phyloP scores from a whole-genome alignment of 2,888 invertebrate genomes.

The Lordiphosa andalusiaca region DNA sequence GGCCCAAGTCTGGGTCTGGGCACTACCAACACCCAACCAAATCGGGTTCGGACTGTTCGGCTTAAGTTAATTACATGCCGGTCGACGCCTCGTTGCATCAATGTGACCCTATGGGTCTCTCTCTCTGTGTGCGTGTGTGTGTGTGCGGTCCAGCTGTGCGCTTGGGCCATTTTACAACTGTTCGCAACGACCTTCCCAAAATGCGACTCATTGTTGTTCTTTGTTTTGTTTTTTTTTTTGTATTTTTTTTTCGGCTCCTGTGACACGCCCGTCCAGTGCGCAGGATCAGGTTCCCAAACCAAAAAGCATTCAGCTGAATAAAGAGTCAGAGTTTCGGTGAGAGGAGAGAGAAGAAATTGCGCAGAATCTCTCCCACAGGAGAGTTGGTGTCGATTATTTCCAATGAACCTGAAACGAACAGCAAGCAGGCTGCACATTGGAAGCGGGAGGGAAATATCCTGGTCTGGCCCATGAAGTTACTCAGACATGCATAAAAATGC shows the following conservation, averaged over 20 bases:
- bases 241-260: slow-evolving; percentile 42
- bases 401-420: slow-evolving; percentile 63
- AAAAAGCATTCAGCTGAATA: slow-evolving; percentile 47
- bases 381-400: slow-evolving; percentile 38
- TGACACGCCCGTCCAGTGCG: slow-evolving; percentile 72
- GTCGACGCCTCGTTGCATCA: slow-evolving; percentile 69
- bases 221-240: slow-evolving; percentile 25
- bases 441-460: slow-evolving; percentile 25
- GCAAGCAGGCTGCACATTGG: slow-evolving; percentile 39
- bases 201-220: slow-evolving; percentile 41
- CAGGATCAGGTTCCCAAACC: slow-evolving; percentile 39
- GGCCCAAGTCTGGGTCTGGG: slow-evolving; percentile 8
- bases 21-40: slow-evolving; percentile 1
- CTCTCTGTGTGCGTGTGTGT: slow-evolving; percentile 3
- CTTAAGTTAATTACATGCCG: slow-evolving; percentile 74
- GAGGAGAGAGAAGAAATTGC: slow-evolving; percentile 23
- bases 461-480: slow-evolving; percentile 66
- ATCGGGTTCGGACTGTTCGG: slow-evolving; percentile 46
- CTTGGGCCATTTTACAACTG: slow-evolving; percentile 60
- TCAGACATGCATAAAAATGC: slow-evolving; percentile 75
- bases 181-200: slow-evolving; percentile 70
- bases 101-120: slow-evolving; percentile 41
- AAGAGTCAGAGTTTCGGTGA: slow-evolving; percentile 13
- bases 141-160: slow-evolving; percentile 55
- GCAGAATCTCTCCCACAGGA: slow-evolving; percentile 51